Evolutionary conservation across 2,113 vertebrate genomes (phyloP), one percentile per base, ranked within the genome.

Genomic region (Dromaius novaehollandiae): DNA sequence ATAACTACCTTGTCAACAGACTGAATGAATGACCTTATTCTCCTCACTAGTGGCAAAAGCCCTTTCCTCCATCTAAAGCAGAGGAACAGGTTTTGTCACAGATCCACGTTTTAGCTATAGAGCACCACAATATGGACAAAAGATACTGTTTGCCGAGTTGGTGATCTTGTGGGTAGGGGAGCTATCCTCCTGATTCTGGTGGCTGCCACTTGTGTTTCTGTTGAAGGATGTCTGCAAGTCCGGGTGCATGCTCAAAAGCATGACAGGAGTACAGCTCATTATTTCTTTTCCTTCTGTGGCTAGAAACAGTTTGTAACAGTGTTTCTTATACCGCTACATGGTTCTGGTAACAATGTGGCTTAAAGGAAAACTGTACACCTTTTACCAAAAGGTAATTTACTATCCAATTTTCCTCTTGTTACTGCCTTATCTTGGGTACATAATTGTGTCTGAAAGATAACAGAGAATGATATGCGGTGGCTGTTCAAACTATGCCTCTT

Each of bases 61-160:
- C 11, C 40, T 81, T 87, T 71, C 42, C 5, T 88, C 7, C 8
- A 30, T 60, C 2, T 50, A 15, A 8, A 38, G 68, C 9, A 7
- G 10, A 38, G 28, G 14, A 73, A 6, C 11, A 30, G 11, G 2
- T 74, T 93, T 86, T 21, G 40, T 24, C 14, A 34, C 22, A 44
- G 24, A 69, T 48, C 9, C 4, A 16, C 0, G 0, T 46, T 60
- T 18, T 48, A 61, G 12, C 38, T 5, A 2, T n/a, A 65, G 19
- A 79, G 21, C 11, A 28, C 1, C 4, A 25, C 24, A 50, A 1
- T 65, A 68, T 34, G 6, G 46, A 14, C 40, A 12, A 64, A 75
- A 92, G 84, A 42, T 1, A 1, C 11, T 1, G 2, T 79, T 92
- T 89, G 6, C 26, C 32, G 4, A 56, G 3, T 17, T 71, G 13